A percentile compares a stretch with the other conserved stretches of the same genome.
These are phyloP conservation scores for Latheticus oryzae DNA, from an alignment of 2,888 invertebrate genomes.

Conservation along the genomic window DNA sequence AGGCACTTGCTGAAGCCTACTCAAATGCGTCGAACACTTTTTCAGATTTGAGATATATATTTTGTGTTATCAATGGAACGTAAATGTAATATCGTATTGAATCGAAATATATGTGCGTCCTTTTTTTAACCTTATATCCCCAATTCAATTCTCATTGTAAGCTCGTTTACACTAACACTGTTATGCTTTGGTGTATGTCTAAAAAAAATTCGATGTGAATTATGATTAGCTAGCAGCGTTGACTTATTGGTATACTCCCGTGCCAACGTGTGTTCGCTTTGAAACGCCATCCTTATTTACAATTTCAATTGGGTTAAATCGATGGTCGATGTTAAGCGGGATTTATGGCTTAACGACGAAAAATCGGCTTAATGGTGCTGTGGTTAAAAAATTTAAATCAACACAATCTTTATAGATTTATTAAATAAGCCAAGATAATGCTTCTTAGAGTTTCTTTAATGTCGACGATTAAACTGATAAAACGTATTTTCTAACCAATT, in stretches of 20 bases:
- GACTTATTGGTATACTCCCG: constrained; percentile 24
- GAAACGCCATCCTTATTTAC: constrained; percentile 32
- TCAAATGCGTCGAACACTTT: constrained; percentile 42
- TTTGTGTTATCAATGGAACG: constrained; percentile 51
- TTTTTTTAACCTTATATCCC: constrained; percentile 44
- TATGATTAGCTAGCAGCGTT: constrained; percentile 44
- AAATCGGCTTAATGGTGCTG: constrained; percentile 6
- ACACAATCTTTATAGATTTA: constrained; percentile 8
- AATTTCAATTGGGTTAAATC: constrained; percentile 34
- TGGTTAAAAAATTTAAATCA: constrained; percentile 16
- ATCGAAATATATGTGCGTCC: constrained; percentile 40
- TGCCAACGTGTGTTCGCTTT: constrained; percentile 31
- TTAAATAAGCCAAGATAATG: constrained; percentile 2
- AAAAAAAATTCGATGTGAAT: constrained; percentile 45
- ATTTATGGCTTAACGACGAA: constrained; percentile 28
- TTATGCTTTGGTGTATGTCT: constrained; percentile 33
- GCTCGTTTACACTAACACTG: constrained; percentile 43
- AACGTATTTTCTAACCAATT: too few species aligned
- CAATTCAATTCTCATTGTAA: constrained; percentile 46
- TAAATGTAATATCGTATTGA: constrained; percentile 49
- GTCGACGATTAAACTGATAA: too few species aligned
- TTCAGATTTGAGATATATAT: constrained; percentile 49
- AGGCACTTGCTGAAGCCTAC: constrained; percentile 42
- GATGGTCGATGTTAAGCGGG: constrained; percentile 21
- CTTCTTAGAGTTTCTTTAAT: too few species aligned